A percentile compares a stretch with the other conserved stretches of the same genome.
phyloP scores from a whole-genome alignment of 2,113 vertebrate species.

The Neotoma lepida region DNA sequence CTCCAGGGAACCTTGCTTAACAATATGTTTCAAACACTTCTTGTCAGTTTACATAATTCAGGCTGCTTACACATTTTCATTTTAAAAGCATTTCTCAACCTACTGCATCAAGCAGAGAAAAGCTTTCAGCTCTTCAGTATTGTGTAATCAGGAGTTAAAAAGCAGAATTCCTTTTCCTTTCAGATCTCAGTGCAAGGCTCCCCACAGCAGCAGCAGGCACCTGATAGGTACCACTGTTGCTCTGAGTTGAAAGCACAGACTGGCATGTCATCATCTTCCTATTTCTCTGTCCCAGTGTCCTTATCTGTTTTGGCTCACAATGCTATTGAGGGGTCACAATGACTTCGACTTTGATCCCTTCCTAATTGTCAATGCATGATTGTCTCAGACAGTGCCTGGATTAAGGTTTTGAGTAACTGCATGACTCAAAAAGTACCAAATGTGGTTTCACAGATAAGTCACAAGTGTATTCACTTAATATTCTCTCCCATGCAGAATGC shows the following conservation, averaged over 20 bases:
- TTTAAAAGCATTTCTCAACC: conserved; percentile 26
- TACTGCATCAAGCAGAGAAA: background rate
- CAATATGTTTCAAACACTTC: background rate
- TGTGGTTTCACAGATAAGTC: conserved; percentile 30
- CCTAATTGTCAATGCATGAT: background rate
- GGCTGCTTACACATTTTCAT: conserved; percentile 14
- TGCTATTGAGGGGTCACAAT: background rate
- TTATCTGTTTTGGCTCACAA: background rate
- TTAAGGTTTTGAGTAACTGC: background rate
- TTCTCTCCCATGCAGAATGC: background rate
- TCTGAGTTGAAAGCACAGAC: background rate
- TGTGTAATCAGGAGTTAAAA: background rate
- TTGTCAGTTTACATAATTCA: background rate
- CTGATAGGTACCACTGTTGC: background rate
- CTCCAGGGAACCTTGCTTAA: conserved; percentile 7
- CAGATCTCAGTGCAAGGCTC: too few relatives aligned
- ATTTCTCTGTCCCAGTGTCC: background rate
- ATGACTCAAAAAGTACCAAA: conserved; percentile 57
- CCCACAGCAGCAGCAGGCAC: background rate
- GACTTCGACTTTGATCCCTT: background rate
- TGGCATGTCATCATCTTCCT: background rate
- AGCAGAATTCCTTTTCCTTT: background rate
- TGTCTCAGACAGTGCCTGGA: conserved; percentile 14
- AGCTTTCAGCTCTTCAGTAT: background rate
- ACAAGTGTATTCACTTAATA: background rate